Percentiles rank a stretch among this genome's conserved stretches.
Evolutionary conservation across 1,140 invertebrate genomes (phyloP).

Genomic region (Coboldia fuscipes): DNA sequence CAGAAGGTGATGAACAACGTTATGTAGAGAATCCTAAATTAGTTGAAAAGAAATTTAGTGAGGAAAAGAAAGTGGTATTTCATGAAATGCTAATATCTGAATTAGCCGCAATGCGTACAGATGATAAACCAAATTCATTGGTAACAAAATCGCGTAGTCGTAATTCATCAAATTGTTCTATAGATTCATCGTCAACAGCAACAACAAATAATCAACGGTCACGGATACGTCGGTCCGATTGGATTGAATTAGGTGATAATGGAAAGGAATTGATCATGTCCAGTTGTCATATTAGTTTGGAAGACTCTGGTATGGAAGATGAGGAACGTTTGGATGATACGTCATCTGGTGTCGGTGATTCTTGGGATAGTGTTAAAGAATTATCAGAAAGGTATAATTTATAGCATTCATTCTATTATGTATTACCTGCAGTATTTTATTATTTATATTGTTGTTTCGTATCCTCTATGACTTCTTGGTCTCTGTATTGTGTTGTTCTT

Average conservation of each 20-base stretch:
- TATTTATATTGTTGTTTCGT: no score
- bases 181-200: slow-evolving; percentile 20
- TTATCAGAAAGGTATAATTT: slow-evolving; percentile 2
- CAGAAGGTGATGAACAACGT: slow-evolving; percentile 1
- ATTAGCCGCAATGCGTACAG: slow-evolving; percentile 17
- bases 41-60: slow-evolving; percentile 5
- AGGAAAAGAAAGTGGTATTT: slow-evolving; percentile 16
- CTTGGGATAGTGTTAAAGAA: slow-evolving; percentile 22
- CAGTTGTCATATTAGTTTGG: slow-evolving; percentile 20
- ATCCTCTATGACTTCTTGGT: no score
- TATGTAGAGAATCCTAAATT: slow-evolving; percentile 10
- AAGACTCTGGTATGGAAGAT: slow-evolving; percentile 20
- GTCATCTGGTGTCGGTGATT: slow-evolving; percentile 15
- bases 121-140: slow-evolving; percentile 6
- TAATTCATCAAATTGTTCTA: slow-evolving; percentile 18
- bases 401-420: no score
- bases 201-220: slow-evolving; percentile 21
- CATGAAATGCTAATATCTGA: slow-evolving; percentile 21
- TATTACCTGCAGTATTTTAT: no score
- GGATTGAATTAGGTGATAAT: slow-evolving; percentile 21
- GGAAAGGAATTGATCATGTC: slow-evolving; percentile 17
- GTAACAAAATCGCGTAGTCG: slow-evolving; percentile 12
- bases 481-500: no score
- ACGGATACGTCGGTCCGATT: slow-evolving; percentile 18
- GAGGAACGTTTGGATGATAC: slow-evolving; percentile 12